These are phyloP conservation scores for Merluccius polli DNA, from an alignment of 2,797 vertebrate species.

Conservation along the genomic window DNA sequence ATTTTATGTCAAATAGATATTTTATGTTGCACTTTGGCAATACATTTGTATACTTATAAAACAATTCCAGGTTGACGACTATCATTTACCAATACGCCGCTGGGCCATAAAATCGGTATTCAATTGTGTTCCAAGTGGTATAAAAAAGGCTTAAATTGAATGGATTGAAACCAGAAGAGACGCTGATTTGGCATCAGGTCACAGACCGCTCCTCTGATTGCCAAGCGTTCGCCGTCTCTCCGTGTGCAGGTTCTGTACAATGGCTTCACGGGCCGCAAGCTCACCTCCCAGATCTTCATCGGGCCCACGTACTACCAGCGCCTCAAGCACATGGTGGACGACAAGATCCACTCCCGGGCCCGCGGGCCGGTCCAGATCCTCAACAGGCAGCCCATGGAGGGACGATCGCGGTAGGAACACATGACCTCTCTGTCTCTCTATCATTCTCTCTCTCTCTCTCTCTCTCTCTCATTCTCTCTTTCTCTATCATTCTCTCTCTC, in stretches of 20 bases:
- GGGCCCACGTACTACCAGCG: constrained; percentile 98
- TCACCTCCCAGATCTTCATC: constrained; percentile 98
- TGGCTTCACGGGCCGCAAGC: constrained; percentile 95
- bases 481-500: too few relatives aligned
- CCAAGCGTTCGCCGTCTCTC: not conserved
- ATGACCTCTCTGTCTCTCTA: not conserved
- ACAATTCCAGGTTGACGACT: too few relatives aligned
- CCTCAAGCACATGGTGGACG: constrained; percentile 98
- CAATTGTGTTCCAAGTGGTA: too few relatives aligned
- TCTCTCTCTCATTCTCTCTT: not conserved
- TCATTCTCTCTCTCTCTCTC: not conserved
- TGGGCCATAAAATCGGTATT: too few relatives aligned
- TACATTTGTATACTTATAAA: too few relatives aligned
- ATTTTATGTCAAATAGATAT: too few relatives aligned
- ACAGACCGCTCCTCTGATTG: not conserved
- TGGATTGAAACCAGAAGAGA: too few relatives aligned
- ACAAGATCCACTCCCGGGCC: constrained; percentile 97
- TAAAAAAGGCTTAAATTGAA: too few relatives aligned
- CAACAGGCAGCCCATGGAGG: constrained; percentile 98
- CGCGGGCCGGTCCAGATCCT: constrained; percentile 97
- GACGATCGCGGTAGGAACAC: constrained; percentile 87
- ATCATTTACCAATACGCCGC: too few relatives aligned
- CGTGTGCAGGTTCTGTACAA: constrained; percentile 89
- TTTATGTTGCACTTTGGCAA: too few relatives aligned
- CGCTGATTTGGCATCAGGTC: not conserved